Percentiles rank a stretch among this genome's conserved stretches.
phyloP scores from a whole-genome alignment of 2,113 vertebrate species.

The Myodes glareolus region DNA sequence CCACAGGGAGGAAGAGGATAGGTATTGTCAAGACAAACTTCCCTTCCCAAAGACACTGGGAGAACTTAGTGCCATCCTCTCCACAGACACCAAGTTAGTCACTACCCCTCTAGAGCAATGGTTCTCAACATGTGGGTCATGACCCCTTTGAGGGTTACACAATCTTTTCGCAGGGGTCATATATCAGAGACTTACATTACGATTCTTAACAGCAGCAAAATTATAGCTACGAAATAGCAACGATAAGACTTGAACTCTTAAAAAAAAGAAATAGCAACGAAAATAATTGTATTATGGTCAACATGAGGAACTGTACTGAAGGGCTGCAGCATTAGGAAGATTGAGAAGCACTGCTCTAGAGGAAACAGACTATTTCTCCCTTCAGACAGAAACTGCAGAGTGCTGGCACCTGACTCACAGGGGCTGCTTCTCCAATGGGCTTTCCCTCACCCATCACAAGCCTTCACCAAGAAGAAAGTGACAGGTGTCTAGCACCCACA shows the following conservation, averaged over 20 bases:
- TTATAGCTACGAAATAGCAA: not conserved
- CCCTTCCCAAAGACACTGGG: not conserved
- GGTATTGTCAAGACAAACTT: not conserved
- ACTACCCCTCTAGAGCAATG: not conserved
- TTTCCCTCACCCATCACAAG: not conserved
- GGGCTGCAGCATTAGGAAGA: not conserved
- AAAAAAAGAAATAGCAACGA: not conserved
- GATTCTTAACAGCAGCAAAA: not conserved
- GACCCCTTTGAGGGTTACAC: not conserved
- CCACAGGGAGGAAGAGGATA: conserved; percentile 22
- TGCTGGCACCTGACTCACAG: not conserved
- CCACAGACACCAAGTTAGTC: not conserved
- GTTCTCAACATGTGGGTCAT: not conserved
- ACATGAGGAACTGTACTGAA: not conserved
- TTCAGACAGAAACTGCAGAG: not conserved
- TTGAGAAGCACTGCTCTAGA: not conserved
- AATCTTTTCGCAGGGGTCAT: not conserved
- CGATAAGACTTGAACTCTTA: too few species aligned
- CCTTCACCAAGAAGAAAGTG: not conserved
- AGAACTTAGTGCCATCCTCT: not conserved
- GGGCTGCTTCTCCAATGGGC: not conserved
- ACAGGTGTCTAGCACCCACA: not conserved
- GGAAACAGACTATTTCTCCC: not conserved
- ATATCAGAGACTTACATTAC: not conserved
- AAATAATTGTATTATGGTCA: not conserved